Evolutionary conservation across 1,140 invertebrate genomes (phyloP), one percentile per base, ranked within the genome.

Genomic region (Trinorchestia longiramus): DNA sequence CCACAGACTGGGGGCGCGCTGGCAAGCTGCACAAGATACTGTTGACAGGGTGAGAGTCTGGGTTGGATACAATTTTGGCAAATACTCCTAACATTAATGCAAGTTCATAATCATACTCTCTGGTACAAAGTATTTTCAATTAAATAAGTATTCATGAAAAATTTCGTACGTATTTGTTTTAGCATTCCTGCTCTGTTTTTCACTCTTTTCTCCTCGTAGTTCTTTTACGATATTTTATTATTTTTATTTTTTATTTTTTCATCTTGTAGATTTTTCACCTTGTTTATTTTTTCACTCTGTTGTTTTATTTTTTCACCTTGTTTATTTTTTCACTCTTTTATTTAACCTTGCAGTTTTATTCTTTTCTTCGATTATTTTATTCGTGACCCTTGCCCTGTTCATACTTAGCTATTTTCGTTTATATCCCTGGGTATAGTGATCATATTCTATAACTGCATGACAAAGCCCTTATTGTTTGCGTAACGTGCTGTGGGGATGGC

Each of bases 1-100:
- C 36, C 92, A 94, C 92, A 94, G 44, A n/a, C 92, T 19, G 11
- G 92, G 92, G 41, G 41, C 92, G 41, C 43, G 92, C 4, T 94
- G 92, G 92, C 92, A 94, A 40, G 92, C 92, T 6, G 92, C 92
- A 17, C 92, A 94, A 45, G 92, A 94, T 45, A 94, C 92, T 43
- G 43, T 94, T 40, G 92, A 94, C 92, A 94, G 6, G 36, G 92
- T 94, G 88, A 90, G 88, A 6, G 62, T 23, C 28, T 23, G 11
- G 15, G 62, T 1, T 23, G 62, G 62, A 23, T 6, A 53, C 47
- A 19, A 6, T 53, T 6, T 53, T 53, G 6, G 47, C 47, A 53
- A 8, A 19, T 53, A 19, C 47, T n/a, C n/a, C n/a, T n/a, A n/a
- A 6, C 19, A 19, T 53, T 53, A 53, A 19, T 53, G 47, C 6